These are phyloP conservation scores for Cartodere bifasciata DNA, from an alignment of 2,888 invertebrate species.

Conservation along the genomic window DNA sequence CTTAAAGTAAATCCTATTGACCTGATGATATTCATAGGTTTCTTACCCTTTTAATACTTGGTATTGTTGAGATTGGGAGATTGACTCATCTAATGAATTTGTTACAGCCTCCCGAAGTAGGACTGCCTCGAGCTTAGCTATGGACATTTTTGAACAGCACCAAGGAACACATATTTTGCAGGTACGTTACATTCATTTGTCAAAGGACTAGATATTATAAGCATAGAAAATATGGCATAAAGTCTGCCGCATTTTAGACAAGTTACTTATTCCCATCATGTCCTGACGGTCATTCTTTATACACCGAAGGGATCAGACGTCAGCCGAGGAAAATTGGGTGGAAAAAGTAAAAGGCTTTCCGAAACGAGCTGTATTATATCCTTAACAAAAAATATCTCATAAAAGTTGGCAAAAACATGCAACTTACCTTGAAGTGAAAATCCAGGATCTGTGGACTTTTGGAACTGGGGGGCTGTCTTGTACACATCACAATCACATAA, in stretches of 20 bases:
- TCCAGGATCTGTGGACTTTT: too few relatives aligned
- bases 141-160: slow-evolving; percentile 90
- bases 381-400: too few relatives aligned
- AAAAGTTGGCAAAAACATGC: too few relatives aligned
- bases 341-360: slow-evolving; percentile 29
- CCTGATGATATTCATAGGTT: slow-evolving; percentile 19
- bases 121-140: slow-evolving; percentile 58
- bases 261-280: slow-evolving; percentile 35
- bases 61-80: slow-evolving; percentile 7
- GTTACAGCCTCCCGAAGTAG: slow-evolving; percentile 64
- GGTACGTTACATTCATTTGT: slow-evolving; percentile 41
- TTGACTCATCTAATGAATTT: slow-evolving; percentile 25
- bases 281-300: slow-evolving; percentile 36
- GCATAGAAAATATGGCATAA: slow-evolving; percentile 13
- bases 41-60: slow-evolving; percentile 19
- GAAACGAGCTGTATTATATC: slow-evolving; percentile 21
- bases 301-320: slow-evolving; percentile 32
- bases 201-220: slow-evolving; percentile 10
- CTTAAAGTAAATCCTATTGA: slow-evolving; percentile 16
- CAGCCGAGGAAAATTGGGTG: slow-evolving; percentile 30
- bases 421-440: too few relatives aligned
- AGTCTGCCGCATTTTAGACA: slow-evolving; percentile 17
- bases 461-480: too few relatives aligned
- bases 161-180: slow-evolving; percentile 96
- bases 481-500: too few relatives aligned